Evolutionary conservation across 30 jellyfish, hydroid and myxozoan genomes (phyloP), one percentile per base, ranked within the genome.

Genomic region (Hydra vulgaris): DNA sequence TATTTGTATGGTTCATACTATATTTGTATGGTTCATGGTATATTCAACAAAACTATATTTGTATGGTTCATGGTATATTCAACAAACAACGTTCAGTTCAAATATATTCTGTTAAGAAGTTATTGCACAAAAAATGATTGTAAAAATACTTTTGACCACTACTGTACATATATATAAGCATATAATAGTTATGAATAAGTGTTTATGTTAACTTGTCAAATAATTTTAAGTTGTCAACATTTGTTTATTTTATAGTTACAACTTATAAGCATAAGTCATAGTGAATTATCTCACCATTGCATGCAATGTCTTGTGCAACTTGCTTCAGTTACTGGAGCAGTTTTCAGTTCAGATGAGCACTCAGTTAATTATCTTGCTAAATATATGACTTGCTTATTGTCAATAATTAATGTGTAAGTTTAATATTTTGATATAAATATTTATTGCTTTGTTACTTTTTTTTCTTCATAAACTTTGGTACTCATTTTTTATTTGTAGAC

Each of bases 291-390:
- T 21, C 98, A 92, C 77, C 95, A 81, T 52, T 66, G 96, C 56
- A 81, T 92, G 79, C 98, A 92, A 75, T 92, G 98, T 70, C 75
- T 92, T 4, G 61, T 86, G 7, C 98, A 92, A 56, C 80, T 92
- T 80, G 98, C 96, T 0, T 92, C 98, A 20, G 25, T 92, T 53
- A 80, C 96, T 15, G 98, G 98, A 7, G 86, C 95, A 0, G 93
- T 92, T 40, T 81, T 86, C 67, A 79, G 74, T 12, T 67, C 66
- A 17, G 89, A 80, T 0, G 83, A 74, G 17, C 23, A 53, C 61
- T 78, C 69, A 70, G 53, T 70, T 52, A 81, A 77, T 25, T 92
- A 86, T 75, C 85, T 92, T 73, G 66, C 80, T 1, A 78, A 84
- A 25, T 87, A 70, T 22, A 66, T 83, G 20, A 79, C 82, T 8